Conservation (phyloP, 2,888 invertebrate species). For the Lampropteryx suffumata region DNA sequence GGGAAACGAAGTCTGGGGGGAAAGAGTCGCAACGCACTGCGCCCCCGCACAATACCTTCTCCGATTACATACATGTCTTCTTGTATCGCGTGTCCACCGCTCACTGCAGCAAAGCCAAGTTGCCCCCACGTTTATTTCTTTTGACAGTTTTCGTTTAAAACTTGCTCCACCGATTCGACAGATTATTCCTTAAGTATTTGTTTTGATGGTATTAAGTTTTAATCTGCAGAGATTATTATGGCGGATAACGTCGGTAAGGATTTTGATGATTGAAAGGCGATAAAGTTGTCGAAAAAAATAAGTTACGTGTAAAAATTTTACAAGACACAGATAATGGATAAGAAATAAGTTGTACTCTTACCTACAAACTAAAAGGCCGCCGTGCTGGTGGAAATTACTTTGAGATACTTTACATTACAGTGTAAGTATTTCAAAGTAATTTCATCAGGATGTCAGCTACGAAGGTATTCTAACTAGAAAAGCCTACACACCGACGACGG, state of each 20-base stretch:
- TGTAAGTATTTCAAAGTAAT: background rate
- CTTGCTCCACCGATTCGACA: slow-evolving; percentile 62
- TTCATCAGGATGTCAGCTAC: slow-evolving; percentile 4
- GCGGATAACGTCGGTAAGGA: slow-evolving; percentile 18
- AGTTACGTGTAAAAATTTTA: slow-evolving; percentile 1
- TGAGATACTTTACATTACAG: background rate
- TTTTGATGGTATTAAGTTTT: slow-evolving; percentile 31
- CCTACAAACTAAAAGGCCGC: background rate
- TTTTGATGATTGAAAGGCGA: slow-evolving; percentile 15
- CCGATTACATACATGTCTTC: slow-evolving; percentile 76
- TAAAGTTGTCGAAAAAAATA: slow-evolving; percentile 13
- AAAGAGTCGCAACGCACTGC: slow-evolving; percentile 71
- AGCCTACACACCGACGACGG: slow-evolving; percentile 20
- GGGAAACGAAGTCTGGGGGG: slow-evolving; percentile 32
- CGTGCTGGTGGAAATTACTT: background rate
- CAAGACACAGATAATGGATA: slow-evolving; percentile 3
- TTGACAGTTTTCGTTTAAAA: slow-evolving; percentile 69
- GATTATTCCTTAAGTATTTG: slow-evolving; percentile 35
- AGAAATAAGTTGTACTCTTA: background rate
- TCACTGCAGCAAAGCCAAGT: slow-evolving; percentile 51
- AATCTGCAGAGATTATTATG: slow-evolving; percentile 24
- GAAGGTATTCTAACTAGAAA: slow-evolving; percentile 23
- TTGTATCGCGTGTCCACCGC: slow-evolving; percentile 68
- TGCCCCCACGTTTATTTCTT: slow-evolving; percentile 64
- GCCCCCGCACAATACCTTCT: slow-evolving; percentile 78